Conservation (phyloP, 64 coral and sea anemone genomes). For the Dendronephthya gigantea region DNA sequence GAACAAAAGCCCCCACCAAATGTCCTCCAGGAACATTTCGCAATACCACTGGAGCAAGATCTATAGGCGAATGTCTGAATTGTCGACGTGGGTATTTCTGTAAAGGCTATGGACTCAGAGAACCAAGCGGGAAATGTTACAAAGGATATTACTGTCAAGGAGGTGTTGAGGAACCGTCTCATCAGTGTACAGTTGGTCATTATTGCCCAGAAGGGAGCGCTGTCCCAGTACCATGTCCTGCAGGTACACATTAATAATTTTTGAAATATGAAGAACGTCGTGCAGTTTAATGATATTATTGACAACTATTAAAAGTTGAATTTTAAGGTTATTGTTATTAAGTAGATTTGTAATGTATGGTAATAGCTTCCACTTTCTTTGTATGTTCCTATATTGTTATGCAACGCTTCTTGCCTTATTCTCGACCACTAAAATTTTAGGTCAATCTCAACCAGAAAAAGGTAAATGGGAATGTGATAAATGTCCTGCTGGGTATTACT, state of each 20-base stretch:
- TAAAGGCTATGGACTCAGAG: slow-evolving; percentile 52
- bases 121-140: slow-evolving; percentile 52
- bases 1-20: slow-evolving; percentile 46
- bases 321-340: too few species aligned
- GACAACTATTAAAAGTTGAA: too few species aligned
- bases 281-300: too few species aligned
- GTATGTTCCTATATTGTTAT: too few species aligned
- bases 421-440: background rate
- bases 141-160: slow-evolving; percentile 70
- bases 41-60: slow-evolving; percentile 78
- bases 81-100: slow-evolving; percentile 80
- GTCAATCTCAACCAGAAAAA: background rate
- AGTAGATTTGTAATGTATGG: too few species aligned
- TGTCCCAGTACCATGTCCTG: background rate
- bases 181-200: slow-evolving; percentile 21
- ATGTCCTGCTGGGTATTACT: slow-evolving; percentile 10
- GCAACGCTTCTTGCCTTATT: too few species aligned
- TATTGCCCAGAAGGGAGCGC: background rate
- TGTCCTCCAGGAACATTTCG: slow-evolving; percentile 86
- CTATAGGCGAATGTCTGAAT: slow-evolving; percentile 60
- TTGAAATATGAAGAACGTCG: too few species aligned
- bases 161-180: slow-evolving; percentile 74
- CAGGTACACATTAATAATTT: background rate
- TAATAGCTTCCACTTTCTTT: too few species aligned
- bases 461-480: background rate